These are phyloP conservation scores for Conchocele bisecta DNA, from an alignment of 2,888 invertebrate species.

Conservation along the genomic window DNA sequence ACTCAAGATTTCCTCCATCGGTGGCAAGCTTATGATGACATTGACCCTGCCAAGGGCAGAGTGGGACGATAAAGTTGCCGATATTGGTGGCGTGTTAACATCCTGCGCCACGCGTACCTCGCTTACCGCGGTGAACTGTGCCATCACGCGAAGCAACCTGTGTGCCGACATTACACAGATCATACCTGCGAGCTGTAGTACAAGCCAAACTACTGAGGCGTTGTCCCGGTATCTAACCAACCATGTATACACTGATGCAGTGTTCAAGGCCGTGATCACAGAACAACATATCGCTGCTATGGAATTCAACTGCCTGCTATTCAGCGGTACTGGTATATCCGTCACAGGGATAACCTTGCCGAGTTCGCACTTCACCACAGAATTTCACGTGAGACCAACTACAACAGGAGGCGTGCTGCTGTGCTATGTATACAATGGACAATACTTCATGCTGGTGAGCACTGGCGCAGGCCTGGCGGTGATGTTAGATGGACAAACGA, in stretches of 20 bases:
- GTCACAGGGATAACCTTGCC: slow-evolving; percentile 52
- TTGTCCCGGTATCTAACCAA: slow-evolving; percentile 39
- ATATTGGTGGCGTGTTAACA: slow-evolving; percentile 52
- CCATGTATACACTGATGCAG: slow-evolving; percentile 27
- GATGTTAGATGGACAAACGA: slow-evolving; percentile 26
- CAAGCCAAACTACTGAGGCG: slow-evolving; percentile 40
- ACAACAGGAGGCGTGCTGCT: slow-evolving; percentile 58
- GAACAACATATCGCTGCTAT: slow-evolving; percentile 39
- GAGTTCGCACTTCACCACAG: slow-evolving; percentile 58
- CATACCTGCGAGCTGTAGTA: slow-evolving; percentile 49
- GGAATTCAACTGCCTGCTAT: slow-evolving; percentile 57
- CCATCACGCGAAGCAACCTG: slow-evolving; percentile 36
- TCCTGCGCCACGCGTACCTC: slow-evolving; percentile 54
- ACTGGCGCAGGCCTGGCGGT: slow-evolving; percentile 46
- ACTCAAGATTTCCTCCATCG: slow-evolving; percentile 50
- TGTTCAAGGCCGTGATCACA: slow-evolving; percentile 42
- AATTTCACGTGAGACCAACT: slow-evolving; percentile 65
- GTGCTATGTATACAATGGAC: slow-evolving; percentile 42
- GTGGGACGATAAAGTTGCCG: slow-evolving; percentile 33
- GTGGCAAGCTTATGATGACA: slow-evolving; percentile 49
- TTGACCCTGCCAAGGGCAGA: slow-evolving; percentile 37
- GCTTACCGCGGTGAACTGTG: slow-evolving; percentile 44
- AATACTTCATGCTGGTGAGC: slow-evolving; percentile 48
- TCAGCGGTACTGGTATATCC: slow-evolving; percentile 56
- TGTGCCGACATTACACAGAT: slow-evolving; percentile 36